phyloP scores from a whole-genome alignment of 2,797 vertebrate species.

The Nothura maculosa region DNA sequence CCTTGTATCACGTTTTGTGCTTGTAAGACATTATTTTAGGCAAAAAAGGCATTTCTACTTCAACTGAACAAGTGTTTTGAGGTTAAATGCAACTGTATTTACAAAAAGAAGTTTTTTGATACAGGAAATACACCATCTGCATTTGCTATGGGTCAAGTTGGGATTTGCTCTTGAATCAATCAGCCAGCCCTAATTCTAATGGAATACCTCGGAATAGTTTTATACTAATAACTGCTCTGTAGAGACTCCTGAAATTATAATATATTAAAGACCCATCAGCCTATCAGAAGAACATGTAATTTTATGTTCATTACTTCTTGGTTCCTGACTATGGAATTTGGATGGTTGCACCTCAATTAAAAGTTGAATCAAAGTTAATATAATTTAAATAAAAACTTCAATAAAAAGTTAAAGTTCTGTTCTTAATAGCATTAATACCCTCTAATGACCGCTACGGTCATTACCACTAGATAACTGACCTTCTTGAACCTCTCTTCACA shows the following conservation, averaged over 20 bases:
- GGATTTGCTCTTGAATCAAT: constrained; percentile 64
- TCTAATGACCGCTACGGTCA: constrained; percentile 79
- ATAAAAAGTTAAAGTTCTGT: constrained; percentile 82
- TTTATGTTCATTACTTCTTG: constrained; percentile 84
- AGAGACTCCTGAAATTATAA: constrained; percentile 81
- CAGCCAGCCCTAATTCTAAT: constrained; percentile 76
- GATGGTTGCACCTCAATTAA: constrained; percentile 85
- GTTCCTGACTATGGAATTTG: constrained; percentile 78
- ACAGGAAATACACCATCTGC: constrained; percentile 5
- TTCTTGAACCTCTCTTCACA: constrained; percentile 74
- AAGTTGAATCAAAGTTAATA: constrained; percentile 84
- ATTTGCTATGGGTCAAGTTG: constrained; percentile 22
- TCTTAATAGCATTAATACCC: constrained; percentile 81
- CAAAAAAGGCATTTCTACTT: background rate
- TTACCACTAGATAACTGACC: constrained; percentile 81
- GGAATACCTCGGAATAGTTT: constrained; percentile 74
- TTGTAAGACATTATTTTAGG: background rate
- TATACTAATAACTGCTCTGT: constrained; percentile 77
- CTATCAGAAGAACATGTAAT: constrained; percentile 81
- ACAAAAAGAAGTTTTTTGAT: background rate
- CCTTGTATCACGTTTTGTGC: background rate
- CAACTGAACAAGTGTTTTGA: background rate
- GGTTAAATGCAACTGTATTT: background rate
- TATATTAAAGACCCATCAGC: constrained; percentile 80
- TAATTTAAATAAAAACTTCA: constrained; percentile 84